Evolutionary conservation across 2,888 invertebrate genomes (phyloP).

Genomic region (Sinhomidia bicolor): DNA sequence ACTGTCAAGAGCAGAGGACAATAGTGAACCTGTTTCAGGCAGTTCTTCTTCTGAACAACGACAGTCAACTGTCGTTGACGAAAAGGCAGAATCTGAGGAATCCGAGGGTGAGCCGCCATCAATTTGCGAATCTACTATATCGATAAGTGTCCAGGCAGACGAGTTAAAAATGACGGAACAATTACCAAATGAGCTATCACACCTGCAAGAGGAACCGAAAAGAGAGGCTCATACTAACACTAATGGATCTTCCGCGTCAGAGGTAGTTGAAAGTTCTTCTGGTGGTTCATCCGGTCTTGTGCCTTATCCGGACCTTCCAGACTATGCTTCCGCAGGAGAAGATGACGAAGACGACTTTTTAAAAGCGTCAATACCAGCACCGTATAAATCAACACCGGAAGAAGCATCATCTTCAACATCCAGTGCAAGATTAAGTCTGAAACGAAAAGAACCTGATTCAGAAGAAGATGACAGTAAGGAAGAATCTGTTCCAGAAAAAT

Average conservation of each 20-base stretch:
- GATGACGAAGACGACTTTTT: conserved; percentile 38
- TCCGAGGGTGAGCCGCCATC: conserved; percentile 36
- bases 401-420: neutral
- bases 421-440: conserved; percentile 29
- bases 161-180: conserved; percentile 4
- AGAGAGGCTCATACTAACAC: neutral
- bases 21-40: neutral
- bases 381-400: conserved; percentile 12
- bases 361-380: conserved; percentile 26
- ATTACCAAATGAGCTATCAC: neutral
- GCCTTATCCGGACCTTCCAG: conserved; percentile 66
- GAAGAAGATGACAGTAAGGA: neutral
- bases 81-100: neutral
- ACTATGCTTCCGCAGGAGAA: conserved; percentile 56
- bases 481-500: neutral
- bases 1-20: neutral
- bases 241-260: neutral
- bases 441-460: conserved; percentile 54
- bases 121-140: conserved; percentile 42
- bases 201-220: neutral
- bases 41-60: neutral
- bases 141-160: neutral
- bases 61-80: neutral
- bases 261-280: conserved; percentile 1
- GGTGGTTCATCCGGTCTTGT: conserved; percentile 34